phyloP scores from a whole-genome alignment of 2,113 vertebrate species.

The Thryonomys swinderianus region DNA sequence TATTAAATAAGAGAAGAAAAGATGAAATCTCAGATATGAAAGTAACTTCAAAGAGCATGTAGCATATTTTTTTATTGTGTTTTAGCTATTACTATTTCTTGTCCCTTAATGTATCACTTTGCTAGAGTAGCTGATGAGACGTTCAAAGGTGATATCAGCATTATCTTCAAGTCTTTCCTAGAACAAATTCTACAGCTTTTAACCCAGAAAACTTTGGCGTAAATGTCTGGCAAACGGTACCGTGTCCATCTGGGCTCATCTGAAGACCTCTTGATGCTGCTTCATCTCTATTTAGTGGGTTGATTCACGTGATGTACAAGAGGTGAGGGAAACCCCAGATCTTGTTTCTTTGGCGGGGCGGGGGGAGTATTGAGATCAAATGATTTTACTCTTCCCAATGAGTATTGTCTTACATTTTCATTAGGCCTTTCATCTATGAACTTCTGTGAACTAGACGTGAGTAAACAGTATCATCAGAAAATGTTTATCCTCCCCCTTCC shows the following conservation, averaged over 20 bases:
- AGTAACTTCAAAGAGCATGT: background rate
- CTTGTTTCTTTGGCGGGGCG: background rate
- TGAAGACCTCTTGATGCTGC: conserved; percentile 45
- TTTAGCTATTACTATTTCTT: background rate
- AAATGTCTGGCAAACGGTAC: background rate
- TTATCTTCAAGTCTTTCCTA: conserved; percentile 17
- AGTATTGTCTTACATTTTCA: background rate
- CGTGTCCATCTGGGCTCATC: background rate
- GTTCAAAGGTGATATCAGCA: background rate
- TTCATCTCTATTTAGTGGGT: conserved; percentile 62
- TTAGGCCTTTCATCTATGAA: background rate
- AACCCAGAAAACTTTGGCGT: background rate
- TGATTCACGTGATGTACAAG: conserved; percentile 61
- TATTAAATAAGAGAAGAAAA: background rate
- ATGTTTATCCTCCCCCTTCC: background rate
- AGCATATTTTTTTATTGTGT: background rate
- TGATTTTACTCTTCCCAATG: conserved; percentile 3
- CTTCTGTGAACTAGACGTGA: background rate
- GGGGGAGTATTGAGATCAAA: background rate
- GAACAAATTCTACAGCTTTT: background rate
- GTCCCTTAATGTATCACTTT: background rate
- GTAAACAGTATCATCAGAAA: background rate
- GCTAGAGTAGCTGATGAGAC: background rate
- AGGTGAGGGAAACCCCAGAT: conserved; percentile 52
- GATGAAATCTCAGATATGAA: background rate